These are phyloP conservation scores for Drosophila willistoni DNA, from an alignment of 1,140 invertebrate genomes.

Conservation along the genomic window DNA sequence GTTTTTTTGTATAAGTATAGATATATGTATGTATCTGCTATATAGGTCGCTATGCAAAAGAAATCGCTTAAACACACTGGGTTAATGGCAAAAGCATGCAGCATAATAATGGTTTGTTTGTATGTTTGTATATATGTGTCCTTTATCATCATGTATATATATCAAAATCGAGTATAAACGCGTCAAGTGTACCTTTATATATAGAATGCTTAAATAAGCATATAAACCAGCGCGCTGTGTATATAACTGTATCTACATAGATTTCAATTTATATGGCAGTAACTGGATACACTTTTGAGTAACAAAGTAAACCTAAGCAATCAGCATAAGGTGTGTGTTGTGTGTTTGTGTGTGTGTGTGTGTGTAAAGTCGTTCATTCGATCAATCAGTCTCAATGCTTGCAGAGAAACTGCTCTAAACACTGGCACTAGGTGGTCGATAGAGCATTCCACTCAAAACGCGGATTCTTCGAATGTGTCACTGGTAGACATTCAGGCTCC, in stretches of 20 bases:
- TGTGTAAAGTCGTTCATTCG: constrained; percentile 13
- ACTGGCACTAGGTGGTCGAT: constrained; percentile 81
- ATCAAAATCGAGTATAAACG: constrained; percentile 12
- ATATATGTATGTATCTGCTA: constrained; percentile 36
- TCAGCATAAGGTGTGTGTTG: constrained; percentile 51
- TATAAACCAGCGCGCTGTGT: background rate
- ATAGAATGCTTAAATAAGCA: background rate
- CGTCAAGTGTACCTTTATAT: background rate
- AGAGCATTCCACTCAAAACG: constrained; percentile 90
- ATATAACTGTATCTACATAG: constrained; percentile 3
- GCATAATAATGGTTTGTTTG: constrained; percentile 4
- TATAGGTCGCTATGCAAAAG: constrained; percentile 42
- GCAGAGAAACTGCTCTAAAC: constrained; percentile 78
- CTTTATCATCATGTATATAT: constrained; percentile 6
- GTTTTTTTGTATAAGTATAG: constrained; percentile 17
- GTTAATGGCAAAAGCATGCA: constrained; percentile 20
- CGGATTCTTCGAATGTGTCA: constrained; percentile 92
- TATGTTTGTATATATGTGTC: constrained; percentile 1
- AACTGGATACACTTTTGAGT: constrained; percentile 18
- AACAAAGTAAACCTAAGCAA: constrained; percentile 27
- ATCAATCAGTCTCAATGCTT: constrained; percentile 61
- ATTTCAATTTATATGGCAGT: constrained; percentile 15
- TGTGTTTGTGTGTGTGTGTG: constrained; percentile 31
- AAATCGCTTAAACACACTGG: constrained; percentile 29
- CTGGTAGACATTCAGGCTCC: constrained; percentile 90